These are phyloP conservation scores for Oophaga sylvatica DNA, from an alignment of 2,797 vertebrate species.

Conservation along the genomic window DNA sequence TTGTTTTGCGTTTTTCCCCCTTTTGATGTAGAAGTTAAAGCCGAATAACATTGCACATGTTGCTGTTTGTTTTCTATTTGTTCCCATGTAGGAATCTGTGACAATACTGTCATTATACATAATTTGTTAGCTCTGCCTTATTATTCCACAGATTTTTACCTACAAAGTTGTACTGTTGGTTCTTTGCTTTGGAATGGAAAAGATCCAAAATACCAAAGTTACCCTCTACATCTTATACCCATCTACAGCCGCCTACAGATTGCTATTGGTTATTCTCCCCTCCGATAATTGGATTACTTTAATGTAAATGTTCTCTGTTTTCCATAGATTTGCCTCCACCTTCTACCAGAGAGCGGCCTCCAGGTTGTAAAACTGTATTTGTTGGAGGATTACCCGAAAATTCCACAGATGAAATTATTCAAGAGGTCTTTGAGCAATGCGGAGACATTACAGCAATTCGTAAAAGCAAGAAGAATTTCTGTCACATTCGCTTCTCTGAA, in stretches of 20 bases:
- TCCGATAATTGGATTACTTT: too few relatives aligned
- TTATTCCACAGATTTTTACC: neutral
- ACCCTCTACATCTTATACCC: too few relatives aligned
- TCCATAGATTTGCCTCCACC: slow-evolving; percentile 85
- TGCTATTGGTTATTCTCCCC: neutral
- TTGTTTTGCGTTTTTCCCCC: slow-evolving; percentile 20
- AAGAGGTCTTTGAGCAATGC: slow-evolving; percentile 88
- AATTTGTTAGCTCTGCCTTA: neutral
- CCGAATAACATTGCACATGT: slow-evolving; percentile 65
- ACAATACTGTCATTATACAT: neutral
- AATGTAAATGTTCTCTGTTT: slow-evolving; percentile 57
- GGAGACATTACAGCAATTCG: slow-evolving; percentile 87
- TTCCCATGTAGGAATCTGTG: neutral
- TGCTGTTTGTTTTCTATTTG: slow-evolving; percentile 56
- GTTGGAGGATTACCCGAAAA: slow-evolving; percentile 89
- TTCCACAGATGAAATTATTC: slow-evolving; percentile 85
- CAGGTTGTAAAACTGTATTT: slow-evolving; percentile 88
- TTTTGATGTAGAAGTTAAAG: slow-evolving; percentile 62
- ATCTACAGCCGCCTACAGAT: neutral
- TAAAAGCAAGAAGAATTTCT: slow-evolving; percentile 93
- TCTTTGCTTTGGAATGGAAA: neutral
- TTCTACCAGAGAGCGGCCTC: slow-evolving; percentile 86
- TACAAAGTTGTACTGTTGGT: neutral
- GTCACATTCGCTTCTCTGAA: slow-evolving; percentile 87
- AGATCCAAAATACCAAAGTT: too few relatives aligned